Evolutionary conservation across 1,140 invertebrate genomes (phyloP), one percentile per base, ranked within the genome.

Genomic region (Trichonephila clavata): DNA sequence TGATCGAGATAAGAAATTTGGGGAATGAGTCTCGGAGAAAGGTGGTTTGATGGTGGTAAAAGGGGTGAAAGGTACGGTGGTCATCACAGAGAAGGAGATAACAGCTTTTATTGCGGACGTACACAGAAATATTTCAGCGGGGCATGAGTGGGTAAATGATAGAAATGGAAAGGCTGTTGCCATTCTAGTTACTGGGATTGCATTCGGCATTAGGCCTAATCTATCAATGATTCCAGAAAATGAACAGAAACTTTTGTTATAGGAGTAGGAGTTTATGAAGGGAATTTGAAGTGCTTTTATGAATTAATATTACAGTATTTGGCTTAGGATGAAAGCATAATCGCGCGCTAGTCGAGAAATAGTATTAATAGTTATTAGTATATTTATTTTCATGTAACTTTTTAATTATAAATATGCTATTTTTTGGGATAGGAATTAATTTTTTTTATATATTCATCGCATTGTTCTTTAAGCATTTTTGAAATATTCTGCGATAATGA

Each of bases 1-100:
- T 86, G 60, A 63, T 24, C 27, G 59, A 39, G 84, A 86, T 86
- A 86, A 86, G 84, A 86, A 86, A 86, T 86, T 86, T 63, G 59
- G 59, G 50, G 84, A 86, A 86, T 63, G 84, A 86, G 27, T 86
- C 84, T 24, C 59, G 84, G 57, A 65, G 84, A 21, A 86, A 86
- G 50, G 84, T 43, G 84, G 84, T 86, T 32, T 32, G 84, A 59
- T 57, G 84, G 63, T n/a, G 88, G 71, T 71, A 24, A 77, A 77
- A 77, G 71, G 68, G 71, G 71, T 77, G 32, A 77, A 77, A 77
- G 71, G 71, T 77, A 77, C 71, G 71, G 71, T 77, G 71, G 71
- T 77, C 71, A 77, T 77, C 71, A 77, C 27, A 27, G 27, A 77
- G 10, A 71, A 68, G 39, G n/a, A 81, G 90, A 61, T 92, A 81